A percentile compares a stretch with the other conserved stretches of the same genome.
phyloP scores from a whole-genome alignment of 2,113 vertebrate genomes.

The Tupaia tana region DNA sequence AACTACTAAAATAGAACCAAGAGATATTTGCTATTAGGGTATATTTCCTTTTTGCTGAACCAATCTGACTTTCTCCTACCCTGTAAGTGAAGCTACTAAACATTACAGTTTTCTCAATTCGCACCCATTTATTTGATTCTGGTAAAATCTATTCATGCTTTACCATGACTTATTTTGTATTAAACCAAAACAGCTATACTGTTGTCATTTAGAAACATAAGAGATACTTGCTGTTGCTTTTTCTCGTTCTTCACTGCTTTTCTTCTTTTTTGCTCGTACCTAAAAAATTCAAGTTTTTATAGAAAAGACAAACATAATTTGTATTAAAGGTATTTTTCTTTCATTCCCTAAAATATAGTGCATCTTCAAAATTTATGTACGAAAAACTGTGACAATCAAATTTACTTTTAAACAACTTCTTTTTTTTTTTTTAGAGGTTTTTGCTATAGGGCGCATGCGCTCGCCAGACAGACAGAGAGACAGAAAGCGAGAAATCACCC shows the following conservation, averaged over 20 bases:
- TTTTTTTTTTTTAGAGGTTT: too few species aligned
- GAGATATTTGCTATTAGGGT: background rate
- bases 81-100: background rate
- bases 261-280: conserved; percentile 95
- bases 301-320: conserved; percentile 60
- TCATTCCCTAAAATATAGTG: background rate
- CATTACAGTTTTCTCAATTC: background rate
- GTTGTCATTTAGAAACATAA: conserved; percentile 52
- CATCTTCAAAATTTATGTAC: conserved; percentile 34
- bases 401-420: background rate
- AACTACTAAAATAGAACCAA: background rate
- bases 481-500: too few species aligned
- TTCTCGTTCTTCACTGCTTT: conserved; percentile 92
- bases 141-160: conserved; percentile 24
- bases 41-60: background rate
- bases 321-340: conserved; percentile 8
- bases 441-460: too few species aligned
- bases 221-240: conserved; percentile 89
- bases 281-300: conserved; percentile 78
- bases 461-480: too few species aligned
- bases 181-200: background rate
- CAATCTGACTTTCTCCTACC: background rate
- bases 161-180: background rate
- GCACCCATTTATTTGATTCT: background rate
- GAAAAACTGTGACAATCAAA: conserved; percentile 39